Percentiles rank a stretch among this genome's conserved stretches.
phyloP scores from a whole-genome alignment of 2,113 vertebrate genomes.

The Austrofundulus limnaeus region DNA sequence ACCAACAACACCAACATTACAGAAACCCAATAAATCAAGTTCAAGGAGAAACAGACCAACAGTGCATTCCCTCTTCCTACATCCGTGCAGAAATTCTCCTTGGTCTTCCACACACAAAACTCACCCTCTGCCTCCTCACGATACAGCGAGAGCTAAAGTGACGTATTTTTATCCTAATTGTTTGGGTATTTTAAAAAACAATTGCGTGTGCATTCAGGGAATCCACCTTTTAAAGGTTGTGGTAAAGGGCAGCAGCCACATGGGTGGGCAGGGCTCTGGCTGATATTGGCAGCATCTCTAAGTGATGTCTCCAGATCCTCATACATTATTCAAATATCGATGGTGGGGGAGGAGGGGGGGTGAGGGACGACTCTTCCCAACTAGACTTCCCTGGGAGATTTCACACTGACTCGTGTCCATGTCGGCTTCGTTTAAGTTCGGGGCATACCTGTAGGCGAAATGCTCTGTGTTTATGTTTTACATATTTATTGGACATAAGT shows the following conservation, averaged over 20 bases:
- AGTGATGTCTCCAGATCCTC: constrained; percentile 74
- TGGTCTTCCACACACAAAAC: background rate
- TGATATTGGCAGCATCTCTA: constrained; percentile 77
- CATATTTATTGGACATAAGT: constrained; percentile 40
- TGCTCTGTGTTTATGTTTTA: constrained; percentile 37
- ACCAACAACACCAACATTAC: no score
- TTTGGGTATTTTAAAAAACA: constrained; percentile 54
- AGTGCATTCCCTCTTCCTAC: no score
- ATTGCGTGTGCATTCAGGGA: constrained; percentile 53
- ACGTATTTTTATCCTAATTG: constrained; percentile 27
- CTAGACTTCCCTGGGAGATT: constrained; percentile 64
- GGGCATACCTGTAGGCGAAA: constrained; percentile 47
- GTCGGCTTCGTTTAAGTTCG: constrained; percentile 57
- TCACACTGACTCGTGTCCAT: constrained; percentile 50
- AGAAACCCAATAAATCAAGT: no score
- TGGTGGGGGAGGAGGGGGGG: constrained; percentile 31
- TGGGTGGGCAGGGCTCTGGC: constrained; percentile 59
- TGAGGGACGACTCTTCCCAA: constrained; percentile 46
- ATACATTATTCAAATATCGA: constrained; percentile 77
- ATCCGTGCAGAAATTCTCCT: constrained; percentile 3
- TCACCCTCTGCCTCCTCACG: background rate
- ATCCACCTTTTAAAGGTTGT: constrained; percentile 72
- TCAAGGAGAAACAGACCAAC: no score
- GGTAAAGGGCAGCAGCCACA: constrained; percentile 71
- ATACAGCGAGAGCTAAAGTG: background rate